Evolutionary conservation across 1,140 invertebrate species (phyloP), one percentile per base, ranked within the genome.

Genomic region (Trypoxylus dichotomus): DNA sequence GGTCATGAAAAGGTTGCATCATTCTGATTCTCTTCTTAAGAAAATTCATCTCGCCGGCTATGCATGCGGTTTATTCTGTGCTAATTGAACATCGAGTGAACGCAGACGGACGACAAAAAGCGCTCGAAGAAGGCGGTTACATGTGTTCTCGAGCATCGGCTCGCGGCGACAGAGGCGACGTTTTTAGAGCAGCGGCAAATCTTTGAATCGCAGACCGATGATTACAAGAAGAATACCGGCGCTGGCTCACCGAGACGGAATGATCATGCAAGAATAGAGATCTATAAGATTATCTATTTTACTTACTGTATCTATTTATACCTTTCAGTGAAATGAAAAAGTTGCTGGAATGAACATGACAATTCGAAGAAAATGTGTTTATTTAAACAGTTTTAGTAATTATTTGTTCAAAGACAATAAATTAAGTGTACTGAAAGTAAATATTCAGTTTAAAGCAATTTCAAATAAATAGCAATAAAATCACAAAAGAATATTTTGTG

Each of bases 71-170:
- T 71, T 78, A 60, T 76, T 76, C 42, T 68, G 77, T 76, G 75
- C 79, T 80, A 80, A 80, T 80, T 80, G 79, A 78, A 80, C 77
- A 76, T 76, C 77, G 79, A 78, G 74, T 43, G 72, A 74, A 74
- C 72, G 72, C 60, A 78, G 72, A 71, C 75, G 74, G 75, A 76
- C 72, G 47, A 75, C 79, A 78, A 80, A 80, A 80, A 78, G 77
- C 72, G 77, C 76, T 76, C 68, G 76, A 78, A 75, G 74, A 78
- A 75, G 78, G 76, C 75, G 79, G 79, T 58, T 79, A 79, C 79
- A 79, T 76, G 77, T 80, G 79, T 80, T 78, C 77, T 80, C 74
- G 68, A 74, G 79, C 79, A 77, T 74, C 76, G 68, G 68, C 71
- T 41, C 43, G 71, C 76, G 42, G 76, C 41, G 58, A 74, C 76